Percentiles rank a stretch among this genome's conserved stretches.
Conservation (phyloP, 2,888 invertebrate species). For the Drosophila peninsularis region DNA sequence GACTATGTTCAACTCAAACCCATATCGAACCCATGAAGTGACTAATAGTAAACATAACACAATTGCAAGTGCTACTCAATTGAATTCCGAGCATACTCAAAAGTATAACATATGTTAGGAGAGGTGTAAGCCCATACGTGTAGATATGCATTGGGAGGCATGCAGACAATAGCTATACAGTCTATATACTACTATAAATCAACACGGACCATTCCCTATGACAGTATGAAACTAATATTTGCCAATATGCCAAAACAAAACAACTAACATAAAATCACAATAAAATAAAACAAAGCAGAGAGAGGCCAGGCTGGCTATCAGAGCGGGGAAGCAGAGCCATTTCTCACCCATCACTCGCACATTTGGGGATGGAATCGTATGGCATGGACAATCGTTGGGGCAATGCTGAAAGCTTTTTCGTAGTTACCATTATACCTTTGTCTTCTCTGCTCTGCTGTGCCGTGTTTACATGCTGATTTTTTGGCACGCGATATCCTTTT, state of each 20-base stretch:
- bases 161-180: not conserved
- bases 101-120: not conserved
- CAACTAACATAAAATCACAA: conserved; percentile 66
- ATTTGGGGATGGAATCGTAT: conserved; percentile 33
- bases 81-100: conserved; percentile 4
- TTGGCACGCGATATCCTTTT: conserved; percentile 82
- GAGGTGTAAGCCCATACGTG: not conserved
- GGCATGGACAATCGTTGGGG: conserved; percentile 11
- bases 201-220: conserved; percentile 51
- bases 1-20: not conserved
- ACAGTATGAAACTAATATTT: conserved; percentile 72
- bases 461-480: conserved; percentile 71
- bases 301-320: conserved; percentile 19
- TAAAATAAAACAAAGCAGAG: conserved; percentile 62
- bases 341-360: conserved; percentile 18
- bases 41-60: not conserved
- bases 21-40: not conserved
- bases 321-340: conserved; percentile 15
- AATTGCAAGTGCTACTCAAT: not conserved
- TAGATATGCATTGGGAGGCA: not conserved
- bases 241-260: conserved; percentile 65
- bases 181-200: conserved; percentile 30
- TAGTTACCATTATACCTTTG: conserved; percentile 30
- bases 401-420: conserved; percentile 62
- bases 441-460: conserved; percentile 14